Conservation (phyloP, 2,797 vertebrate species). For the Myotis vivesi region DNA sequence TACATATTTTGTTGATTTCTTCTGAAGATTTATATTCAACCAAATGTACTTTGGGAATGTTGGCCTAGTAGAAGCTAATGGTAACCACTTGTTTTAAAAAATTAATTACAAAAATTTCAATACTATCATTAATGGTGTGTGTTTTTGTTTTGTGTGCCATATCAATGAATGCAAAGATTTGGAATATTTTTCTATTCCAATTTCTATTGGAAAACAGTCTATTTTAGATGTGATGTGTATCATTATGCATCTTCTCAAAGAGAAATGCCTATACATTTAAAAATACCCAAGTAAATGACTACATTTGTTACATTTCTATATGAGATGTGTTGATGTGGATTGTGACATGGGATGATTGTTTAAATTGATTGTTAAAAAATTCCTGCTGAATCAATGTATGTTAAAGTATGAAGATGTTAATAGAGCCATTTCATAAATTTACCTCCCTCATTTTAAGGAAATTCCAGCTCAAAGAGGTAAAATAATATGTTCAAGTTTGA, state of each 20-base stretch:
- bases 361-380: background rate
- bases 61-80: background rate
- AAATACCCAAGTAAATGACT: background rate
- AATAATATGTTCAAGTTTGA: background rate
- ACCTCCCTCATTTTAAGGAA: background rate
- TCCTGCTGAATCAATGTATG: background rate
- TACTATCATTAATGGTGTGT: background rate
- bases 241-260: background rate
- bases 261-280: background rate
- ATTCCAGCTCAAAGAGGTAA: background rate
- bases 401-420: background rate
- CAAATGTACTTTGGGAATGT: background rate
- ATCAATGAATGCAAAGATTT: background rate
- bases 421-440: background rate
- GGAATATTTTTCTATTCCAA: background rate
- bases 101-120: background rate
- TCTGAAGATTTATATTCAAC: background rate
- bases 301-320: slow-evolving; percentile 1
- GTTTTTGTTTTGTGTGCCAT: background rate
- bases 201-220: background rate
- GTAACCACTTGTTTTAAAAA: background rate
- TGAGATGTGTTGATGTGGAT: background rate
- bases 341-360: background rate
- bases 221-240: background rate
- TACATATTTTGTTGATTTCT: background rate